A percentile compares a stretch with the other conserved stretches of the same genome.
Evolutionary conservation across 2,888 invertebrate genomes (phyloP).

Genomic region (Uropetala carovei): DNA sequence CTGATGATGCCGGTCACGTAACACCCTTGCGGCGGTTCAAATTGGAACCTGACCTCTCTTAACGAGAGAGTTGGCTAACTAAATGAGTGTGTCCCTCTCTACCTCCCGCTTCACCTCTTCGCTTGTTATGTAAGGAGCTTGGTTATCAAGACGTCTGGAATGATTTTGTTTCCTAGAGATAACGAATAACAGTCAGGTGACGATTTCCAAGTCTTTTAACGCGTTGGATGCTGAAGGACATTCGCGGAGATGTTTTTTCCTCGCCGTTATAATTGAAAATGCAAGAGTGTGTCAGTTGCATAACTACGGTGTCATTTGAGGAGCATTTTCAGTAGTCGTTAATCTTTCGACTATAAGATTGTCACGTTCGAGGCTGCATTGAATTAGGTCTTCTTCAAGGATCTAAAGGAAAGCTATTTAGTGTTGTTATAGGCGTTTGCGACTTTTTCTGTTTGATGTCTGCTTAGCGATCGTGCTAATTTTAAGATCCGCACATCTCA

Average conservation of each 20-base stretch:
- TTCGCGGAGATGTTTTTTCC: too few species aligned
- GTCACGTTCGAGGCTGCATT: background rate
- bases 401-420: background rate
- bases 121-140: too few species aligned
- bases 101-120: background rate
- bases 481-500: too few species aligned
- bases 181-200: too few species aligned
- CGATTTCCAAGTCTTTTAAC: too few species aligned
- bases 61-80: background rate
- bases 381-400: background rate
- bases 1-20: background rate
- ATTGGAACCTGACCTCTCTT: constrained; percentile 14
- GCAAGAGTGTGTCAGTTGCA: too few species aligned
- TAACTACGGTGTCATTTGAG: too few species aligned
- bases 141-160: too few species aligned
- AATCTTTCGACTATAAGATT: background rate
- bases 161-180: too few species aligned
- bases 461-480: too few species aligned
- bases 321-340: background rate
- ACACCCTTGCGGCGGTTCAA: background rate
- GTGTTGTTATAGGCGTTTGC: background rate
- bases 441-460: background rate
- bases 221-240: too few species aligned
- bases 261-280: too few species aligned
- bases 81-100: background rate